Percentiles rank a stretch among this genome's conserved stretches.
phyloP scores from a whole-genome alignment of 2,888 invertebrate genomes.

The Exocentrus adspersus region DNA sequence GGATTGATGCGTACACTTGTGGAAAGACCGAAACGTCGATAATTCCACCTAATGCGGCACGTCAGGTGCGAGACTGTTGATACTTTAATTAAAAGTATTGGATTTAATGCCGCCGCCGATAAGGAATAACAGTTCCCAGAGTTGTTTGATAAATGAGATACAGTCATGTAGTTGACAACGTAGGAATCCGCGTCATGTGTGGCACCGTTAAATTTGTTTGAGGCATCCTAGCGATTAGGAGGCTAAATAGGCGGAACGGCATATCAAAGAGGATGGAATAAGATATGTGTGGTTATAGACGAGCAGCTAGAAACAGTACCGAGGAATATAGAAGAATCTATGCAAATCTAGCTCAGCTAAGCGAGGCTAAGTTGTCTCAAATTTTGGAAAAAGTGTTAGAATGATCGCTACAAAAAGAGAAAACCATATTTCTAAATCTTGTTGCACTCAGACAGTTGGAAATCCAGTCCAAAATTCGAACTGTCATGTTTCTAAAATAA shows the following conservation, averaged over 20 bases:
- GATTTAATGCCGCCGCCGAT: neutral
- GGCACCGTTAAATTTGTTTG: constrained; percentile 18
- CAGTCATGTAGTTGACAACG: constrained; percentile 16
- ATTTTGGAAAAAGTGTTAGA: no score
- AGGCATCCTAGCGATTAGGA: neutral
- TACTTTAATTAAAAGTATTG: constrained; percentile 7
- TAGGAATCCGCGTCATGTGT: constrained; percentile 17
- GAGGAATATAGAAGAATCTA: no score
- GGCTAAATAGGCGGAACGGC: constrained; percentile 2
- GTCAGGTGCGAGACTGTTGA: constrained; percentile 5
- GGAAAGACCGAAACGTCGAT: neutral
- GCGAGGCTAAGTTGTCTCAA: no score
- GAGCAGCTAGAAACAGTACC: no score
- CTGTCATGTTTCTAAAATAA: no score
- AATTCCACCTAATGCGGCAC: neutral
- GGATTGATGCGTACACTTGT: no score
- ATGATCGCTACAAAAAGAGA: no score
- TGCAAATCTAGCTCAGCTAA: no score
- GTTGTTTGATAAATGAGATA: constrained; percentile 15
- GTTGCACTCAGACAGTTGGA: no score
- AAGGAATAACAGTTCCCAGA: constrained; percentile 9
- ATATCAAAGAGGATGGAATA: neutral
- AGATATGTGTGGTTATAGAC: neutral
- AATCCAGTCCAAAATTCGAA: no score
- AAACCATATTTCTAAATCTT: no score